A percentile compares a stretch with the other conserved stretches of the same genome.
Conservation (phyloP, 2,113 vertebrate genomes). For the Emberiza fucata region DNA sequence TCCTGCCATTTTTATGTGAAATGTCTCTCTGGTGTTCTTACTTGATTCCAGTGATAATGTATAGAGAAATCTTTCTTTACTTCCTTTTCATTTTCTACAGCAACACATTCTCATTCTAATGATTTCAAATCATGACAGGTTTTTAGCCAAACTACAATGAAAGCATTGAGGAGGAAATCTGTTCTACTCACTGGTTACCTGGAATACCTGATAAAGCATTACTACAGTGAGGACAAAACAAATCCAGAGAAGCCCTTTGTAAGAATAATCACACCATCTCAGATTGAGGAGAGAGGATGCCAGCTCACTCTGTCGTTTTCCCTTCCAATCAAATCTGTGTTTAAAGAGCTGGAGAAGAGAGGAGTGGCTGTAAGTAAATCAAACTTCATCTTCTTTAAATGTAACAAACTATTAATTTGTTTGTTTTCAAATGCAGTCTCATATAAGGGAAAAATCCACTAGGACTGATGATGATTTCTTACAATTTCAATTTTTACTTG, state of each 20-base stretch:
- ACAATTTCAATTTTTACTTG: neutral
- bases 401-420: neutral
- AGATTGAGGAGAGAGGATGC: slow-evolving; percentile 83
- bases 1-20: neutral
- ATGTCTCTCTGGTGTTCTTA: neutral
- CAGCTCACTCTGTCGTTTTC: slow-evolving; percentile 90
- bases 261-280: slow-evolving; percentile 84
- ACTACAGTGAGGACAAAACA: slow-evolving; percentile 65
- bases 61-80: neutral
- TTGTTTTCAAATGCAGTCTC: neutral
- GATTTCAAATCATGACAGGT: slow-evolving; percentile 70
- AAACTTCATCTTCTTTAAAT: neutral
- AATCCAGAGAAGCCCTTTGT: slow-evolving; percentile 69
- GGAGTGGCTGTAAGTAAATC: slow-evolving; percentile 84
- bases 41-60: neutral
- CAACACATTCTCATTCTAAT: neutral
- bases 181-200: slow-evolving; percentile 90
- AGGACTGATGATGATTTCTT: neutral
- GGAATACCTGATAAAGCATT: slow-evolving; percentile 84
- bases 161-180: slow-evolving; percentile 86
- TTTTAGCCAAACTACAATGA: slow-evolving; percentile 84
- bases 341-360: slow-evolving; percentile 86
- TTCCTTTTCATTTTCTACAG: neutral
- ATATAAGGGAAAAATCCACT: neutral
- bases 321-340: slow-evolving; percentile 73